Base-by-base conservation (phyloP, 2,797 vertebrate genomes). In the Eremophila alpestris region DNA sequence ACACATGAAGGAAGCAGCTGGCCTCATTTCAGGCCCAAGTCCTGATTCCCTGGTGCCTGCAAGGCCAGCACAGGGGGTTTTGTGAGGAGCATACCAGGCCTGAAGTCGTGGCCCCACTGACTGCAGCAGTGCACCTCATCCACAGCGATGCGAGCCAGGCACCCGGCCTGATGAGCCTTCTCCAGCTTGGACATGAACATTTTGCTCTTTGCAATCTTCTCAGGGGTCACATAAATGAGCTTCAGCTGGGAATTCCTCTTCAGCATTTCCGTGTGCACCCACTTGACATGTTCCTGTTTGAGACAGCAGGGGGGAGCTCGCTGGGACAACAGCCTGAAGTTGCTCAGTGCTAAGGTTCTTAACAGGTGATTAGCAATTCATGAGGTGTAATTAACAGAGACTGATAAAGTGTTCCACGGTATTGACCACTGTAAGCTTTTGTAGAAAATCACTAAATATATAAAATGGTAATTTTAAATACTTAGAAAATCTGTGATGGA, bases 111-210 rank as follows among this genome's bases (percentile, higher is more conserved):
- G 11, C 99, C 99, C 99, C 99, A 99, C 48, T 99, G 99, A 93
- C 99, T 99, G 93, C 99, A 99, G 96, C 99, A 99, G 68, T 99
- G 99, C 77, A 99, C 99, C 95, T 99, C 99, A 30, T 99, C 99
- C 62, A 99, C 98, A 6, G 99, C 99, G 1, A 99, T 98, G 7
- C 97, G 98, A 45, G 98, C 97, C 40, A 99, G 97, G 38, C 98
- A 95, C 26, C 97, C 97, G 0, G 98, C 97, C 16, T 99, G 98
- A 54, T 99, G 98, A 38, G 99, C 99, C 94, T 99, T 99, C 96
- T 99, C 99, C 58, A 99, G 97, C 79, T 98, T 99, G 17, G 99
- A 99, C 99, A 99, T 99, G 79, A 99, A 98, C 97, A 99, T 97
- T 87, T 99, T 99, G 97, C 99, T 99, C 96, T 99, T 99, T 18